A percentile compares a stretch with the other conserved stretches of the same genome.
These are phyloP conservation scores for Myopa testacea DNA, from an alignment of 2,888 invertebrate genomes.

Conservation along the genomic window DNA sequence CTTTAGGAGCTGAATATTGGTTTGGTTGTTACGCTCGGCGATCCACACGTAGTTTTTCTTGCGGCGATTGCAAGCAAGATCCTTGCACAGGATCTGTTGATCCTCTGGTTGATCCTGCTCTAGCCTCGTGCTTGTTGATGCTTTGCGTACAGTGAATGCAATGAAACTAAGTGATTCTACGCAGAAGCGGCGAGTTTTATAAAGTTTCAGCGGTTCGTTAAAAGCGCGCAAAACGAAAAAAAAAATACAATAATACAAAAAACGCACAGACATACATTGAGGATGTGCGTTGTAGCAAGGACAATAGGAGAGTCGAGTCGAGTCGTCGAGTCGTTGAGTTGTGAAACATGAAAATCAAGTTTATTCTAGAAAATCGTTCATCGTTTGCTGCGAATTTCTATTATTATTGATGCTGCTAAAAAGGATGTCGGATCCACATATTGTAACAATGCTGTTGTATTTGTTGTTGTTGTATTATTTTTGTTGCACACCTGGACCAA, in stretches of 20 bases:
- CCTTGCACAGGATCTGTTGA: constrained; percentile 38
- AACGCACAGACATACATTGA: constrained; percentile 22
- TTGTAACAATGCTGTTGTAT: constrained; percentile 51
- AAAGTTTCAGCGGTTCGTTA: constrained; percentile 39
- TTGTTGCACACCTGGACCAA: constrained; percentile 50
- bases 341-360: constrained; percentile 59
- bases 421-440: constrained; percentile 27
- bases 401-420: constrained; percentile 45
- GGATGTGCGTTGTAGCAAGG: constrained; percentile 3
- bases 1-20: constrained; percentile 55
- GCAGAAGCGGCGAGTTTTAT: constrained; percentile 60
- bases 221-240: neutral
- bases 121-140: constrained; percentile 50
- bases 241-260: constrained; percentile 16
- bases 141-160: constrained; percentile 60
- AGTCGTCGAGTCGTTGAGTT: constrained; percentile 9
- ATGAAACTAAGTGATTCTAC: constrained; percentile 65
- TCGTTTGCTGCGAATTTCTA: constrained; percentile 44
- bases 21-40: constrained; percentile 41
- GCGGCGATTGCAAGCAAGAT: neutral
- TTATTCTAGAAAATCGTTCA: constrained; percentile 58
- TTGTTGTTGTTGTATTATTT: neutral
- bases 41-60: neutral
- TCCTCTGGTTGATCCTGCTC: constrained; percentile 45
- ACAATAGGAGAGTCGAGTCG: constrained; percentile 23